Base-by-base conservation (phyloP, 2,888 invertebrate genomes). In the Hypomecis atomaria region DNA sequence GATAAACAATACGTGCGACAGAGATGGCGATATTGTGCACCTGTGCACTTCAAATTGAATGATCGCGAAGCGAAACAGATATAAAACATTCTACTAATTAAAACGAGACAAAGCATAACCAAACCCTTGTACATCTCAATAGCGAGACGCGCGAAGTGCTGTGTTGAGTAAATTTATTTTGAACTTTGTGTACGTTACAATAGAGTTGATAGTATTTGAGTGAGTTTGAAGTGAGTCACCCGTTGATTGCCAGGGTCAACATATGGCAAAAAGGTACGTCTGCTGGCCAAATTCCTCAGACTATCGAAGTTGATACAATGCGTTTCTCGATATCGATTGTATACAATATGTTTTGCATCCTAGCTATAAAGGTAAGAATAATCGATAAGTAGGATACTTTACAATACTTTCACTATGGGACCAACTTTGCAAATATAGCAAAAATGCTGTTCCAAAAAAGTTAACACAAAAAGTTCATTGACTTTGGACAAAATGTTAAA, bases 31-130 rank as follows among this genome's bases (percentile, higher is more conserved):
- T 71, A 85, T 58, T 70, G 72, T 87, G 88, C 91, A 92, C 91
- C 91, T 91, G 91, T 91, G 88, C 88, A 90, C 89, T 89, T 88
- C 79, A 85, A 87, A 85, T 80, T 87, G 87, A 89, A 88, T 87
- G 88, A 80, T 81, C 75, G 84, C 71, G 71, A 81, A 90, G 78
- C 73, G 85, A 81, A 84, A 89, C 73, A 72, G 73, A 76, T 76
- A 84, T 90, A 90, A 91, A 92, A 90, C 88, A 92, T 83, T 81
- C 70, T 75, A 69, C 80, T 87, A 75, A 85, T 76, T 73, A 79
- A 83, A 91, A 75, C 74, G 85, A 78, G 91, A 92, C 72, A 71
- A 67, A 68, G 69, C 67, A 79, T 74, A 71, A 70, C 72, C 75
- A 73, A 81, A 77, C 75, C 75, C 72, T 67, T 69, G 49, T 49